Base-by-base conservation (phyloP, 2,113 vertebrate species). In the Dinomys branickii region DNA sequence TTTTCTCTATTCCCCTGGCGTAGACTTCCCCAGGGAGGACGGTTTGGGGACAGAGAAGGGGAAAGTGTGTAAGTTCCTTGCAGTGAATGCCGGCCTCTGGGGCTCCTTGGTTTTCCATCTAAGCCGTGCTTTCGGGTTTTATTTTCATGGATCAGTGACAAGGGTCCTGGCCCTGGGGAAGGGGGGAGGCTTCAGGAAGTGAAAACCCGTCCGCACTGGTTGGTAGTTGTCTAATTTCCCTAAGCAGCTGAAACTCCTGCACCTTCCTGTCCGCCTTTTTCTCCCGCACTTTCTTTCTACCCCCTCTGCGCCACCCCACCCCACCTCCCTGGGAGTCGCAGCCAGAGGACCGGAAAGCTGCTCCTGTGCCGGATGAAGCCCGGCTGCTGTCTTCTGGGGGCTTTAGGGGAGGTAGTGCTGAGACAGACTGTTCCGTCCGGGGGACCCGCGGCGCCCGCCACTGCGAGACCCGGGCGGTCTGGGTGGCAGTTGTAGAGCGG, bases 171-270 rank as follows among this genome's bases (percentile, higher is more conserved):
- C 52, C 47, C 30, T 38, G 61, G 61, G 24, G 59, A 26, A 24
- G 63, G 5, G 38, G 69, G 28, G 61, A 41, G 77, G 59, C 44
- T 41, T 71, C 85, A n/a, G 61, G 33, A 56, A 93, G 50, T 90
- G 9, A 75, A 44, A 65, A 41, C n/a, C n/a, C 93, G 92, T 19
- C 69, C 67, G 19, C 63, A 83, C 28, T 95, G 84, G 50, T 88
- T 94, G 94, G 56, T 93, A 90, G 97, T 97, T 88, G 87, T 89
- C 28, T 95, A 7, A 80, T 93, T 95, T 91, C 65, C 81, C 67
- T 88, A 81, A 85, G 75, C 86, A 3, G 47, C 80, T 85, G 89
- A 73, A 96, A 97, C 95, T 97, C 95, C 8, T 44, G 33, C 86
- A 59, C 92, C 80, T 78, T 92, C 24, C 2, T 56, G 38, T n/a